These are phyloP conservation scores for Sphecodes monilicornis DNA, from an alignment of 2,888 invertebrate species.

Conservation along the genomic window DNA sequence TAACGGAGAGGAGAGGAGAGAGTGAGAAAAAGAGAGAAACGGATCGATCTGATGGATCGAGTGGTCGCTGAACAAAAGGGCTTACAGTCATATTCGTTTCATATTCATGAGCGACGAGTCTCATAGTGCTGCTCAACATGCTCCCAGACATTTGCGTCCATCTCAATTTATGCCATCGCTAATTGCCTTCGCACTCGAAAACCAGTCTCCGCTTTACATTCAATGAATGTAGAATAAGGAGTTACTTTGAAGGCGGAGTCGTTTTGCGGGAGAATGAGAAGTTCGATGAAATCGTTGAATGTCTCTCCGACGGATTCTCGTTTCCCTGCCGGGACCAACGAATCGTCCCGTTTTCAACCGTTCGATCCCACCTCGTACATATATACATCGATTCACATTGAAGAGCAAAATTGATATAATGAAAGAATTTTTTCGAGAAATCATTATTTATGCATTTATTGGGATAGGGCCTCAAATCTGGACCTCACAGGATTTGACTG, in stretches of 20 bases:
- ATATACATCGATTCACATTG: too few species aligned
- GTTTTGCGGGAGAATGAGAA: constrained; percentile 1
- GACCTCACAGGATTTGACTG: too few species aligned
- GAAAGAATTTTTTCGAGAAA: neutral
- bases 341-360: neutral
- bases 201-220: constrained; percentile 62
- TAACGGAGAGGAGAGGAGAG: neutral
- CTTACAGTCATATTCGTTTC: constrained; percentile 74
- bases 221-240: constrained; percentile 62
- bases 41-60: constrained; percentile 53
- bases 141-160: constrained; percentile 67
- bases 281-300: neutral
- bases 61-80: constrained; percentile 70
- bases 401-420: neutral
- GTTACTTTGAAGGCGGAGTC: constrained; percentile 31
- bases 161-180: constrained; percentile 73
- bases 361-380: neutral
- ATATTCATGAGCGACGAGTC: constrained; percentile 74
- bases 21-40: constrained; percentile 2
- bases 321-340: neutral
- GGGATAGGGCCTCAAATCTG: too few species aligned
- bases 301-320: neutral
- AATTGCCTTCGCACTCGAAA: constrained; percentile 72
- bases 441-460: neutral
- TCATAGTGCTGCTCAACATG: constrained; percentile 66